Conservation (phyloP, 2,113 vertebrate genomes). For the Lutjanus erythropterus region DNA sequence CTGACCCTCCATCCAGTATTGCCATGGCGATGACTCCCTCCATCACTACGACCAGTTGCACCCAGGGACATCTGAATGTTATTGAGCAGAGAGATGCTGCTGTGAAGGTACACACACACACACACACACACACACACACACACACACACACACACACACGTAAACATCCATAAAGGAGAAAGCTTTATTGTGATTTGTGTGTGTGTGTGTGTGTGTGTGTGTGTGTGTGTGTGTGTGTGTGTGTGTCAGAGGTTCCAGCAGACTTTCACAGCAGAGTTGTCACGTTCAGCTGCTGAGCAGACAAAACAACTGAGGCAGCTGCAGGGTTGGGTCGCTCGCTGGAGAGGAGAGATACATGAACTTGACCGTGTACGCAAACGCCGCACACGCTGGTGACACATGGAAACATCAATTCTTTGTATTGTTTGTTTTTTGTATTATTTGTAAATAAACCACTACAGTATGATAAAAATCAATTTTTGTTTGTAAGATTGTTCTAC, state of each 20-base stretch:
- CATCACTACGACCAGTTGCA: conserved; percentile 47
- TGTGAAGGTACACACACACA: conserved; percentile 54
- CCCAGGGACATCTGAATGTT: conserved; percentile 44
- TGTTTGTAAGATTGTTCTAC: too few species aligned
- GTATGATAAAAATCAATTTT: too few species aligned
- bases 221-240: conserved; percentile 19
- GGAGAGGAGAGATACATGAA: conserved; percentile 58
- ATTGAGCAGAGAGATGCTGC: conserved; percentile 58
- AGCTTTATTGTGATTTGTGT: background rate
- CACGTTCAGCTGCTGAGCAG: conserved; percentile 17
- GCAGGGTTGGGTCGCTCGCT: conserved; percentile 65
- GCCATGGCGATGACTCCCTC: conserved; percentile 34
- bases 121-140: conserved; percentile 7
- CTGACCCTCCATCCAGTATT: background rate
- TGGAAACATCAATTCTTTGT: too few species aligned
- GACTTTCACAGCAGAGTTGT: conserved; percentile 29
- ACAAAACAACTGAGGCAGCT: conserved; percentile 47
- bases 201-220: conserved; percentile 20
- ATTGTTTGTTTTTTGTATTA: too few species aligned
- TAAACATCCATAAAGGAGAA: background rate
- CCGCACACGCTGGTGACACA: background rate
- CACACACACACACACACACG: background rate
- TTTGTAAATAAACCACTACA: too few species aligned
- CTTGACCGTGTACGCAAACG: conserved; percentile 21
- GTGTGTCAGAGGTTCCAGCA: conserved; percentile 59